Evolutionary conservation across 2,797 vertebrate species (phyloP).

Genomic region (Neopelma chrysocephalum): DNA sequence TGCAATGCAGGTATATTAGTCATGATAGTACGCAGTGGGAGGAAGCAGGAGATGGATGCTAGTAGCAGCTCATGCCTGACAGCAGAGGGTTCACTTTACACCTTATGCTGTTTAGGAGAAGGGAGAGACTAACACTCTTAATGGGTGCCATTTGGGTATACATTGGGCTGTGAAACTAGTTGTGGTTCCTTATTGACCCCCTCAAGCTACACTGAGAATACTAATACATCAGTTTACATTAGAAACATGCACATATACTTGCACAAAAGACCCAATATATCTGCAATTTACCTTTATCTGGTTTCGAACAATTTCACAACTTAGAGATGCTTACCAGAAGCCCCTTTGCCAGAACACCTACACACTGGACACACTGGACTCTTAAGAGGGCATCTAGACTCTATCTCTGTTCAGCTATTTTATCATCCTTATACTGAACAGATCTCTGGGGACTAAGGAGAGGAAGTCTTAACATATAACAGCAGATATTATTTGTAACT

Average conservation of each 20-base stretch:
- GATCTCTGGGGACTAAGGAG: not conserved
- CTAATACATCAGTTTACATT: not conserved
- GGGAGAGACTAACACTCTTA: not conserved
- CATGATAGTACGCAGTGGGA: fast-evolving
- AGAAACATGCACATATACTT: not conserved
- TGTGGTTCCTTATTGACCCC: not conserved
- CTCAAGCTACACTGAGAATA: not conserved
- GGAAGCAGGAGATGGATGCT: not conserved
- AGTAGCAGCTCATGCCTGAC: not conserved
- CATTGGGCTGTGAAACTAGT: fast-evolving
- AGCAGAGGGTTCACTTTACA: not conserved
- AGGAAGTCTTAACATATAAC: not conserved
- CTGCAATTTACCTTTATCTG: not conserved
- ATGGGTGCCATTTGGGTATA: not conserved
- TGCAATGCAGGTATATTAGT: not conserved
- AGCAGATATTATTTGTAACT: not conserved
- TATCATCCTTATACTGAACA: not conserved
- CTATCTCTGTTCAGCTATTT: not conserved
- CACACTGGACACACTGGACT: not conserved
- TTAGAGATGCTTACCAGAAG: not conserved
- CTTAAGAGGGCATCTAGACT: not conserved
- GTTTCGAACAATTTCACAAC: not conserved
- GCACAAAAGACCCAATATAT: not conserved
- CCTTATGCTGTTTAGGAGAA: not conserved
- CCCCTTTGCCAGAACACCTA: not conserved